phyloP scores from a whole-genome alignment of 2,888 invertebrate genomes.

The Seira musarum region DNA sequence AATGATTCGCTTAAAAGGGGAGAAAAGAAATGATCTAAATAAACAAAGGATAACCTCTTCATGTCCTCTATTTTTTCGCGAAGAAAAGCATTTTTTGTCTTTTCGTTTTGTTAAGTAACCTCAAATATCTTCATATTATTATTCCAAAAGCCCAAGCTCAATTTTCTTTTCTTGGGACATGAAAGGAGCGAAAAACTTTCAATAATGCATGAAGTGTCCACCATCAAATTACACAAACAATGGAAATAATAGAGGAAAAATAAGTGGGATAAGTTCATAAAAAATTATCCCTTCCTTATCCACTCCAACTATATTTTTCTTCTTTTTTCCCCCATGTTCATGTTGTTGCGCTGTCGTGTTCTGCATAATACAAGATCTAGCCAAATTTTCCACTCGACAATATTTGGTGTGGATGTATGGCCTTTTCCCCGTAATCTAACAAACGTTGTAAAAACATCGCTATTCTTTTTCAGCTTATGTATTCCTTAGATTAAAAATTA shows the following conservation, averaged over 20 bases:
- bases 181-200: constrained; percentile 17
- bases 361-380: neutral
- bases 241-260: constrained; percentile 11
- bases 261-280: neutral
- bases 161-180: constrained; percentile 10
- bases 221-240: neutral
- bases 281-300: neutral
- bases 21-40: constrained; percentile 34
- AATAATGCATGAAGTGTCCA: constrained; percentile 19
- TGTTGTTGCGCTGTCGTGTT: constrained; percentile 2
- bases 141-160: constrained; percentile 18
- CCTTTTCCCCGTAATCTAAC: neutral
- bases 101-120: constrained; percentile 35
- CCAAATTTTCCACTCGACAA: neutral
- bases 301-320: neutral
- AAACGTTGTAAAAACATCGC: neutral
- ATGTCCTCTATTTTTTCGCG: constrained; percentile 26
- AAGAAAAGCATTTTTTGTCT: constrained; percentile 17
- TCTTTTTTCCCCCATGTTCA: neutral
- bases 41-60: constrained; percentile 43
- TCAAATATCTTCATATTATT: constrained; percentile 6
- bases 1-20: constrained; percentile 15
- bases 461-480: neutral
- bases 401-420: neutral
- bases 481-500: constrained; percentile 25